A percentile compares a stretch with the other conserved stretches of the same genome.
These are phyloP conservation scores for Geopemphigus sp. DNA, from an alignment of 1,140 invertebrate genomes.

Conservation along the genomic window DNA sequence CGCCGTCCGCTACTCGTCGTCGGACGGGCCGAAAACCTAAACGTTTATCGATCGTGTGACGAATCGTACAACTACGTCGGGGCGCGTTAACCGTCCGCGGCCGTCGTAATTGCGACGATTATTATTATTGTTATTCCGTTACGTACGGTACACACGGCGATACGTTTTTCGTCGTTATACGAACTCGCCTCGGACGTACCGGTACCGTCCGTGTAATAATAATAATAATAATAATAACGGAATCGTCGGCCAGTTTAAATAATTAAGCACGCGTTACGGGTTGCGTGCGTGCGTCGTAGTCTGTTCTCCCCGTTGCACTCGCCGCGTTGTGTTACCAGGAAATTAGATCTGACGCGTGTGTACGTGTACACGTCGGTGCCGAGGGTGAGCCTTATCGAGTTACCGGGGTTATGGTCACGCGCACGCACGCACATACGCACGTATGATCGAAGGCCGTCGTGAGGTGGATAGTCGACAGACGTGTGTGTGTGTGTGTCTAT, in stretches of 20 bases:
- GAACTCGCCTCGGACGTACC: too few species aligned
- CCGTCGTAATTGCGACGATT: too few species aligned
- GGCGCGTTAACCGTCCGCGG: too few species aligned
- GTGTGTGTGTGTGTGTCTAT: neutral
- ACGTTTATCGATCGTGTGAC: too few species aligned
- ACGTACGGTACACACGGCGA: too few species aligned
- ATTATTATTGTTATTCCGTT: too few species aligned
- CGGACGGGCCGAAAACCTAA: too few species aligned
- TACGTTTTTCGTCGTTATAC: too few species aligned
- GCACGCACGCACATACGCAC: neutral
- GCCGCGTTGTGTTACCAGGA: conserved; percentile 37
- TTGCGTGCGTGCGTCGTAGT: neutral
- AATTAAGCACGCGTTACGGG: conserved; percentile 27
- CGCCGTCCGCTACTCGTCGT: too few species aligned
- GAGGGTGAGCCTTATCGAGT: conserved; percentile 48
- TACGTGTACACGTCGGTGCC: neutral
- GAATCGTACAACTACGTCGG: too few species aligned
- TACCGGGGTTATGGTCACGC: conserved; percentile 13
- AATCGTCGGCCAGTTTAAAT: conserved; percentile 32
- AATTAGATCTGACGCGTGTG: conserved; percentile 46
- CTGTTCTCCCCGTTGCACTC: neutral
- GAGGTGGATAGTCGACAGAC: too few species aligned
- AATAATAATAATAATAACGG: conserved; percentile 8
- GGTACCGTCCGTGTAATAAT: too few species aligned
- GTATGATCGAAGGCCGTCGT: neutral